Evolutionary conservation across 2,113 vertebrate species (phyloP).

Genomic region (Cromileptes altivelis): DNA sequence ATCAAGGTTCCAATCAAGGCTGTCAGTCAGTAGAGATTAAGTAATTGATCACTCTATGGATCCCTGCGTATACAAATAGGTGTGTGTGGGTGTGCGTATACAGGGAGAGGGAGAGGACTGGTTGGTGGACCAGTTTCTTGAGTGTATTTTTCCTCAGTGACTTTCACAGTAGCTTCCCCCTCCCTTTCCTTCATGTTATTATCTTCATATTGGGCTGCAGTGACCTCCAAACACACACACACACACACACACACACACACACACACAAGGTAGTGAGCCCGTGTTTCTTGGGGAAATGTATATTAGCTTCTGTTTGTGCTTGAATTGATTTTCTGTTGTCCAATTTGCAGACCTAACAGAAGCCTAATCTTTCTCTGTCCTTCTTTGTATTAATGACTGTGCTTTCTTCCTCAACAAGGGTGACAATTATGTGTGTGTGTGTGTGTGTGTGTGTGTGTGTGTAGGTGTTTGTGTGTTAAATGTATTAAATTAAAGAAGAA

Average conservation of each 20-base stretch:
- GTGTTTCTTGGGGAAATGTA: constrained; percentile 54
- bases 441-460: constrained; percentile 6
- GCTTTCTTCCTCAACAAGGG: constrained; percentile 34
- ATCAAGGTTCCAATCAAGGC: constrained; percentile 56
- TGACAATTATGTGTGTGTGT: constrained; percentile 24
- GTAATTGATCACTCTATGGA: constrained; percentile 61
- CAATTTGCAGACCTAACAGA: constrained; percentile 62
- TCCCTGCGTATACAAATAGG: constrained; percentile 20
- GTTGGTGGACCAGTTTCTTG: background rate
- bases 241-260: background rate
- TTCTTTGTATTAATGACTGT: constrained; percentile 56
- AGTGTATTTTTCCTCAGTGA: background rate
- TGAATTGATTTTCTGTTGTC: constrained; percentile 66
- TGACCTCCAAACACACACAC: background rate
- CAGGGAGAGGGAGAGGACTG: background rate
- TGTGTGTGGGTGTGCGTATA: constrained; percentile 11
- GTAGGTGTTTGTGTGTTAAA: background rate
- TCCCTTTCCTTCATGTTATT: background rate
- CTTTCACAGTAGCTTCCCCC: background rate
- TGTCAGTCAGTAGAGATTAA: constrained; percentile 61
- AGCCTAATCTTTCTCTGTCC: constrained; percentile 44
- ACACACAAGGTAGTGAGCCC: background rate
- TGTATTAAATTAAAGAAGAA: constrained; percentile 28
- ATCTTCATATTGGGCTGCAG: background rate
- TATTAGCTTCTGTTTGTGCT: constrained; percentile 61